Base-by-base conservation (phyloP, 2,113 vertebrate species). In the Burhinus bistriatus region DNA sequence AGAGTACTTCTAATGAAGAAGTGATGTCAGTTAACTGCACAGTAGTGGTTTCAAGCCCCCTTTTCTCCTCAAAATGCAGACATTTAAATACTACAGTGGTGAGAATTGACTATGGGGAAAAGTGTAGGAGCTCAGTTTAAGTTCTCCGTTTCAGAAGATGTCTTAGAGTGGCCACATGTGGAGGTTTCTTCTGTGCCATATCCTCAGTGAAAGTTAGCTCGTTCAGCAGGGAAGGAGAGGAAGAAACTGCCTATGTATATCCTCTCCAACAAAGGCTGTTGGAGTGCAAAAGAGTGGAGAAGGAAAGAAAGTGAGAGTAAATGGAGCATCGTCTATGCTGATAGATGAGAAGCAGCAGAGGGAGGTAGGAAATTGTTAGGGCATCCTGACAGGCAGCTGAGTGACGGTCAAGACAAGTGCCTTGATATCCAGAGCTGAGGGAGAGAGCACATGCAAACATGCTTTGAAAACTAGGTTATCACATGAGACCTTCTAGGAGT, bases 91-190 rank as follows among this genome's bases (percentile, higher is more conserved):
- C 29, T 86, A 4, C 27, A 16, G 3, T 44, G 34, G 19, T 26
- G 7, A 73, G 21, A 89, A 16, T 11, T 73, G 32, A 9, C 49
- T 54, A 3, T 23, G 44, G 23, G 40, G 40, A 77, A 47, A 80
- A 47, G 17, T 6, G 9, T 3, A 18, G 36, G 82, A 62, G 23
- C 34, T 69, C 30, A 49, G 1, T 1, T 0, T 32, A 58, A 65
- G 32, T 73, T 78, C 32, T 92, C 11, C 2, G 25, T 75, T 73
- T 90, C 38, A 68, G 55, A 72, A 92, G 13, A 22, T 44, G 16
- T 10, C 30, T 89, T 58, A 36, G 32, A 40, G 27, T 47, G 12
- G 14, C 64, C 32, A 5, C 13, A 5, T 38, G 22, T 52, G 4
- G n/a, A 64, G 11, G 5, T 42, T 86, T 83, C 22, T 84, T 70